Percentiles rank a stretch among this genome's conserved stretches.
These are phyloP conservation scores for Stigmatopora argus DNA, from an alignment of 2,113 vertebrate species.

Conservation along the genomic window DNA sequence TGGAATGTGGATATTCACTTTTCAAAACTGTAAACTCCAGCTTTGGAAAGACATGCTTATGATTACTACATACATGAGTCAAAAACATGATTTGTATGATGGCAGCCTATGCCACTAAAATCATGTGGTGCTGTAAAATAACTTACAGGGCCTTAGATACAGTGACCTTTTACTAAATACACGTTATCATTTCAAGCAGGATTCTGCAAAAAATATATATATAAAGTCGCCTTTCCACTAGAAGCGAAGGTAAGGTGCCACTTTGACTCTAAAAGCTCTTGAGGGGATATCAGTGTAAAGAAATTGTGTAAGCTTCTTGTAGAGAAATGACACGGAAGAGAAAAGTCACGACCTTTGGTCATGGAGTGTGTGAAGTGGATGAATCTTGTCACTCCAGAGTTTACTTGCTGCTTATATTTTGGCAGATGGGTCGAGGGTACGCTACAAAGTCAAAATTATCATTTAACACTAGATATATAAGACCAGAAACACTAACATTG, in stretches of 20 bases:
- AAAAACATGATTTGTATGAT: neutral
- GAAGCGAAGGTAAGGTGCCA: constrained; percentile 3
- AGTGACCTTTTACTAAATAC: constrained; percentile 37
- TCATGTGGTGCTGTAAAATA: constrained; percentile 18
- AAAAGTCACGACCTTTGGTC: constrained; percentile 27
- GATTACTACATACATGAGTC: constrained; percentile 36
- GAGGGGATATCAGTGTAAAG: constrained; percentile 20
- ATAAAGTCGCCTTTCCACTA: neutral
- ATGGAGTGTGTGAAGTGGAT: neutral
- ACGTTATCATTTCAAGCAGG: constrained; percentile 19
- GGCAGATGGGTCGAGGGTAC: constrained; percentile 17
- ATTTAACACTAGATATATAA: constrained; percentile 44
- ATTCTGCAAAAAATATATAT: constrained; percentile 8
- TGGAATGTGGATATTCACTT: neutral
- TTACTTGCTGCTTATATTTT: constrained; percentile 28
- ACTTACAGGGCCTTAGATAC: constrained; percentile 9
- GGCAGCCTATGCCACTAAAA: constrained; percentile 26
- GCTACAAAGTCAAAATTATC: constrained; percentile 45
- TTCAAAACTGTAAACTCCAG: constrained; percentile 28
- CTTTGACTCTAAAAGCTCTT: constrained; percentile 20
- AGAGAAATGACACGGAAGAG: constrained; percentile 19
- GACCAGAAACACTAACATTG: constrained; percentile 44
- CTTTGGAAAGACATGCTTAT: constrained; percentile 28
- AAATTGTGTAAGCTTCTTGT: neutral
- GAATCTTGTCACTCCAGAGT: constrained; percentile 19